Evolutionary conservation across 1,140 invertebrate species (phyloP).

Genomic region (Atta texana): DNA sequence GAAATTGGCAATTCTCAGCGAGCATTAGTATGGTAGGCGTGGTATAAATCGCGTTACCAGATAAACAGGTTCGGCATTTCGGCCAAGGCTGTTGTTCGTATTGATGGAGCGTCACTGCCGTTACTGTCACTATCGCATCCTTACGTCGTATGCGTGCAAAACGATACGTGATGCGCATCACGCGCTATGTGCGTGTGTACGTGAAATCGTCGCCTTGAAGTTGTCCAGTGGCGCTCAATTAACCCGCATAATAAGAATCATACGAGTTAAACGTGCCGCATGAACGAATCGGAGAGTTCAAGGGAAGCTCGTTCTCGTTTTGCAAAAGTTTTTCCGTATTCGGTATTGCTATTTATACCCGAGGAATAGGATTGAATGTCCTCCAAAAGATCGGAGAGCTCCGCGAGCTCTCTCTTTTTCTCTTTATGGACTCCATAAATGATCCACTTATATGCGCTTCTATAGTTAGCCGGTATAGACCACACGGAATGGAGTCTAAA

Average conservation of each 20-base stretch:
- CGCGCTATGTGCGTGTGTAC: not conserved
- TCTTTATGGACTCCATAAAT: constrained; percentile 55
- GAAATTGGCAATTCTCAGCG: constrained; percentile 28
- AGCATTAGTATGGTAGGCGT: constrained; percentile 11
- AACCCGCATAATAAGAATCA: not conserved
- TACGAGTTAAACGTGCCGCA: not conserved
- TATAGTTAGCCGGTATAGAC: constrained; percentile 69
- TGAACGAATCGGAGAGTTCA: constrained; percentile 1
- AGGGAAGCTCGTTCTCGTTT: constrained; percentile 1
- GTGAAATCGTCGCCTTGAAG: constrained; percentile 41
- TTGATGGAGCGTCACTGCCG: constrained; percentile 39
- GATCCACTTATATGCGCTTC: constrained; percentile 54
- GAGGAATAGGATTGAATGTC: constrained; percentile 27
- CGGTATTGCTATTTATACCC: constrained; percentile 3
- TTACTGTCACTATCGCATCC: constrained; percentile 31
- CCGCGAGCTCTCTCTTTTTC: not conserved
- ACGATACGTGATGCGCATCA: not conserved
- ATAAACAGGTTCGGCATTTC: constrained; percentile 58
- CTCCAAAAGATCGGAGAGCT: not conserved
- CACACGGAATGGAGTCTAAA: constrained; percentile 56
- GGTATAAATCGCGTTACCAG: constrained; percentile 52
- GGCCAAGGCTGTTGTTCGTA: constrained; percentile 44
- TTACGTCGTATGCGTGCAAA: not conserved
- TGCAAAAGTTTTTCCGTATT: constrained; percentile 13
- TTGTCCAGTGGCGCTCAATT: constrained; percentile 30